These are phyloP conservation scores for Epizoanthus stellaris DNA, from an alignment of 92 coral and sea anemone genomes.

Conservation along the genomic window DNA sequence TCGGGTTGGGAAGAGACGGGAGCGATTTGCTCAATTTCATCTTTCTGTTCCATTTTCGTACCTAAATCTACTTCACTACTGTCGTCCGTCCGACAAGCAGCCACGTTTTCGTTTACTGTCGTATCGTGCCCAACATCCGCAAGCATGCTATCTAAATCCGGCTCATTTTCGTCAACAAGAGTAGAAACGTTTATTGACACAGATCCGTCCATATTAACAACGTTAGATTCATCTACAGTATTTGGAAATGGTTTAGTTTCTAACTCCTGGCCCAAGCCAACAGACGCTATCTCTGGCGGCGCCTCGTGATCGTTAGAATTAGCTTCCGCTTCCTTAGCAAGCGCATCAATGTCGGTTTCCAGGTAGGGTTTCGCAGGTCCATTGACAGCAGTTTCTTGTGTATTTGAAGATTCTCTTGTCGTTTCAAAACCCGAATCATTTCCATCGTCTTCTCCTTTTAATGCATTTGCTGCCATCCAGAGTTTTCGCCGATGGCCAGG, in stretches of 20 bases:
- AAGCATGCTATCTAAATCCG: conserved; percentile 34
- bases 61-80: neutral
- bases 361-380: conserved; percentile 29
- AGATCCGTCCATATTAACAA: neutral
- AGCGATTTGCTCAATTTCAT: neutral
- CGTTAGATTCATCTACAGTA: neutral
- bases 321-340: neutral
- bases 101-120: neutral
- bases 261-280: neutral
- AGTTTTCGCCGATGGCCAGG: conserved; percentile 95
- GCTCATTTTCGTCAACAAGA: conserved; percentile 31
- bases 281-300: neutral
- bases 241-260: neutral
- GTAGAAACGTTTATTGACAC: neutral
- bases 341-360: conserved; percentile 26
- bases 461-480: conserved; percentile 83
- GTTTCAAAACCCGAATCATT: conserved; percentile 37
- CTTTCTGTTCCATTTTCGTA: neutral
- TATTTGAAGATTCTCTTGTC: conserved; percentile 26
- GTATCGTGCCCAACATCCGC: conserved; percentile 22
- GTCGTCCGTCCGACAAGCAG: neutral
- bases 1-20: neutral
- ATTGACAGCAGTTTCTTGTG: conserved; percentile 6
- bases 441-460: conserved; percentile 47
- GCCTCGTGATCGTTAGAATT: neutral